Percentiles rank a stretch among this genome's conserved stretches.
Evolutionary conservation across 2,888 invertebrate species (phyloP).

Genomic region (Hirtodrosophila trivittata): DNA sequence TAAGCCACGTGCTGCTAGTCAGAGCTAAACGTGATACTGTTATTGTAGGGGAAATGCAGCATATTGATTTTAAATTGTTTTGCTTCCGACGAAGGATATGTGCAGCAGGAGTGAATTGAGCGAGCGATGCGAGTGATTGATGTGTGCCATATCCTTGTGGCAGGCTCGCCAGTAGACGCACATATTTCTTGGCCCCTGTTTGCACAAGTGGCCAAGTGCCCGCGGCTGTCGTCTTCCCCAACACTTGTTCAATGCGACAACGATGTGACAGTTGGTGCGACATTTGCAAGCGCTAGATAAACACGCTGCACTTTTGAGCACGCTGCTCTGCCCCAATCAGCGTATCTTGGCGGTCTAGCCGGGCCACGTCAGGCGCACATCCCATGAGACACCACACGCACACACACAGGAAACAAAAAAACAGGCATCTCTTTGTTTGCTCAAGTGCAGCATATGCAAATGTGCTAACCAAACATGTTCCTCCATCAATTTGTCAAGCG

Average conservation of each 20-base stretch:
- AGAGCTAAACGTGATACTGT: too few relatives aligned
- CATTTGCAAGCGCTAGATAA: conserved; percentile 57
- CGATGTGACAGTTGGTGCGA: conserved; percentile 43
- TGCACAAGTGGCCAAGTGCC: background rate
- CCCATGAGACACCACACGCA: background rate
- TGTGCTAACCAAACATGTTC: conserved; percentile 33
- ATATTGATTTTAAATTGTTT: conserved; percentile 25
- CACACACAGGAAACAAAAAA: background rate
- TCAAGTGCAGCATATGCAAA: conserved; percentile 48
- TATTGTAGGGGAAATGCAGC: conserved; percentile 15
- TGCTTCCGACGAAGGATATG: conserved; percentile 26
- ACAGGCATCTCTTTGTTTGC: conserved; percentile 15
- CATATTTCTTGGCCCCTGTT: background rate
- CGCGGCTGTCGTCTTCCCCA: background rate
- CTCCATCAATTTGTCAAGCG: conserved; percentile 40
- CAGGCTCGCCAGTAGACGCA: conserved; percentile 4
- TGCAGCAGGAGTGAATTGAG: conserved; percentile 2
- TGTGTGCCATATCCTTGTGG: conserved; percentile 38
- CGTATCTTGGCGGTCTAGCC: conserved; percentile 11
- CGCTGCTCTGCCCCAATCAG: conserved; percentile 31
- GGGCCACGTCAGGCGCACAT: background rate
- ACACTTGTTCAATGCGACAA: conserved; percentile 51
- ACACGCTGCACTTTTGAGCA: conserved; percentile 45
- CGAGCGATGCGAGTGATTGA: conserved; percentile 38
- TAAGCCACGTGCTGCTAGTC: too few relatives aligned